Base-by-base conservation (phyloP, 2,888 invertebrate species). In the Diplolepis rosae region DNA sequence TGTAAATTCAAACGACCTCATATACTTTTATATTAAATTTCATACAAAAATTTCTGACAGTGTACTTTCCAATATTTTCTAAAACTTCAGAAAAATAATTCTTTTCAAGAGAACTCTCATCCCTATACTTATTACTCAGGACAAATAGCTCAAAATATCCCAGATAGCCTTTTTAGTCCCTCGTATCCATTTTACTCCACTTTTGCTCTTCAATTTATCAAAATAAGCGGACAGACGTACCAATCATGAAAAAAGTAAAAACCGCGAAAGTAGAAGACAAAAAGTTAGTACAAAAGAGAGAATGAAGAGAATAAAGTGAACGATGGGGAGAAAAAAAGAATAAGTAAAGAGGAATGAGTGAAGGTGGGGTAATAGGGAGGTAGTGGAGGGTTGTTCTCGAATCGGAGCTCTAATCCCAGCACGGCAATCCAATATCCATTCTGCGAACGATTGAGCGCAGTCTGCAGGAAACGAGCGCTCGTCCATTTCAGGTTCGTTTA, bases 401-500 rank as follows among this genome's bases (percentile, higher is more conserved):
- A 71, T 74, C 73, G 75, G 52, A 70, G 74, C 73, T 79, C 77
- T 78, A 79, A 80, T 82, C 80, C 81, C 80, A 70, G 74, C 76
- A 69, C 72, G 73, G 80, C 77, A 80, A 82, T 81, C 77, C 79
- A 80, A 80, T 81, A 80, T 80, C 80, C 80, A 80, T 80, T 81
- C 80, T 75, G 73, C 78, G 77, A 79, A 78, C 79, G 78, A 82
- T 79, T 79, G 77, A 75, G 75, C 67, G 74, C 73, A 56, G 66
- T 71, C 72, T 70, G 73, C 71, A 69, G 72, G 74, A 72, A 82
- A 81, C 78, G 77, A 80, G 77, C 75, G 61, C 78, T 80, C 79
- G 79, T 81, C 80, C 79, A 77, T 78, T 81, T 78, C 76, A 78
- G 77, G 75, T 80, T 78, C 80, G 80, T 81, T 81, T 80, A 82